Base-by-base conservation (phyloP, 2,888 invertebrate genomes). In the Leptopilina drosophilae region DNA sequence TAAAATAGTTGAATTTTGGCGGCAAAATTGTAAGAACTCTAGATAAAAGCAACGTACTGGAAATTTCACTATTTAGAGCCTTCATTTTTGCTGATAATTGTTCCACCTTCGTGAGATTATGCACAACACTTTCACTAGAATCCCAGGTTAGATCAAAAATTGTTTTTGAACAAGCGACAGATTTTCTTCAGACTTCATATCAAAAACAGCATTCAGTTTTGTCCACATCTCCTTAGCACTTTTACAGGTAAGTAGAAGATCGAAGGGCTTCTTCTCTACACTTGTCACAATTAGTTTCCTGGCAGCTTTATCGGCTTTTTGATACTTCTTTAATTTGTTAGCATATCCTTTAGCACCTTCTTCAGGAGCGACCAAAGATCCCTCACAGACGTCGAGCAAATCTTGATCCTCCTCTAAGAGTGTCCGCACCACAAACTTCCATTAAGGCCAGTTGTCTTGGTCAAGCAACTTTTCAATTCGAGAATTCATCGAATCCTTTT, bases 391-490 rank as follows among this genome's bases (percentile, higher is more conserved):
- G 1, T 20, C 77, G 1, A 79, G 15, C 11, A 77, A 0, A 62
- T 79, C 75, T 3, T 82, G 79, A 62, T 80, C 77, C 26, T 79
- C 81, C 46, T 82, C 80, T 46, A 81, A 40, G 7, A 78, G 46
- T 53, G 81, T 81, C 40, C 77, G 73, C 2, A 82, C 67, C 11
- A 81, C 75, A 42, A 82, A 82, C 15, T 56, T 53, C 82, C 82
- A 82, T 64, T 77, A 77, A n/a, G 20, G 77, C 80, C 80, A 85
- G 67, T 85, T 85, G 8, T 82, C 80, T 33, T 80, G 67, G 67
- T 80, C 86, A 20, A 84, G 82, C 12, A 86, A 81, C 20, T 84
- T 84, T 64, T 85, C 85, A 42, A 86, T 78, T 80, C 83, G 79
- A 26, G 67, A 11, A 49, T 80, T 80, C 8, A 7, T 67, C 15